These are phyloP conservation scores for Drosophila serrata DNA, from an alignment of 1,140 invertebrate species.

Conservation along the genomic window DNA sequence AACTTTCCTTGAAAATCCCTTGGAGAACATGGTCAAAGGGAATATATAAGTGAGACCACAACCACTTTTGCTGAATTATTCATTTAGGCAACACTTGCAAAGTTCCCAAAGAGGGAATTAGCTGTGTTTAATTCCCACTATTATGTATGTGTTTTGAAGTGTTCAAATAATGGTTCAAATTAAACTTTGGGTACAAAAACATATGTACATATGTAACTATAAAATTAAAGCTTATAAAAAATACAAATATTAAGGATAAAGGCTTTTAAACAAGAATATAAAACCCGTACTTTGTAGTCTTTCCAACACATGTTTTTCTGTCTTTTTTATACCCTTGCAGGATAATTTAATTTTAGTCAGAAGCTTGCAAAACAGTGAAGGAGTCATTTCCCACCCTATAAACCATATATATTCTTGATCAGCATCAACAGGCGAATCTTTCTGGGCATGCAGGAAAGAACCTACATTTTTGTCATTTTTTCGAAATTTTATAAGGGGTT, in stretches of 20 bases:
- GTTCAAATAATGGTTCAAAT: not conserved
- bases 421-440: too few relatives aligned
- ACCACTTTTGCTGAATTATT: not conserved
- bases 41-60: constrained; percentile 1
- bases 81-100: not conserved
- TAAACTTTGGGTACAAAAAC: not conserved
- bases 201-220: too few relatives aligned
- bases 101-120: not conserved
- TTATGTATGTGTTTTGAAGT: not conserved
- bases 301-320: not conserved
- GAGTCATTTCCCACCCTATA: too few relatives aligned
- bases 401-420: too few relatives aligned
- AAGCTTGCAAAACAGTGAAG: too few relatives aligned
- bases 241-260: not conserved
- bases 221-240: not conserved
- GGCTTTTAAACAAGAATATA: not conserved
- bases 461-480: too few relatives aligned
- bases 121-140: not conserved
- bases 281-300: not conserved
- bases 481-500: too few relatives aligned
- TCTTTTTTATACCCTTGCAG: not conserved
- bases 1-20: not conserved
- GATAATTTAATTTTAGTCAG: too few relatives aligned
- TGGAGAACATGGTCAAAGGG: not conserved
- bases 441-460: too few relatives aligned